Evolutionary conservation across 2,797 vertebrate genomes (phyloP), one percentile per base, ranked within the genome.

Genomic region (Sebastes reedi): DNA sequence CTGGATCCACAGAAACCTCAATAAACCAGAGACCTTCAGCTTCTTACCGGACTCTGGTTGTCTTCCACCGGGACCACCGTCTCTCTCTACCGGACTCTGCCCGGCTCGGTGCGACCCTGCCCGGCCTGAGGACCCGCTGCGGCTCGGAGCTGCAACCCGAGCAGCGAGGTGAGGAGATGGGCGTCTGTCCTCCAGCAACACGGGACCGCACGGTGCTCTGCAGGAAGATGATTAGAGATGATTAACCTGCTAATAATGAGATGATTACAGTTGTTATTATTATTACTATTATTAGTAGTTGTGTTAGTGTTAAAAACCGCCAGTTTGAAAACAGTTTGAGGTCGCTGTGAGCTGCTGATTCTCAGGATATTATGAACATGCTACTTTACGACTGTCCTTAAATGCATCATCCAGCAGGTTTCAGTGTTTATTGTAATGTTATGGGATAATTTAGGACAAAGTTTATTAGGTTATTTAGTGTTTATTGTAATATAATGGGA

Each of bases 81-180:
- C 14, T 16, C 14, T 34, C 10, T 32, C 20, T 18, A 2, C 22
- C 32, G 18, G 42, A 7, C 16, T 14, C 39, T 2, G 5, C 22
- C 42, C 55, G 70, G n/a, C 14, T 55, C 11, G 1, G 25, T 8
- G 36, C 34, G 7, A 24, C 32, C 42, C 27, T 14, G n/a, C 5
- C 68, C 68, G 83, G 34, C 13, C 64, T 16, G 52, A 4, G 71
- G 60, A 36, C 13, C 82, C 20, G 72, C 64, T 54, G 70, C 56
- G 36, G 66, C 66, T 36, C 54, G 67, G 62, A 64, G 68, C 68
- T 9, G 72, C 39, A 42, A 32, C 42, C 65, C 39, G 61, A 75
- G 67, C 24, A 72, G 5, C 60, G 62, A 90, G 89, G 90, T 86
- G 87, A 87, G 85, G 56, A 65, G 32, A 73, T 64, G 87, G 79